A percentile compares a stretch with the other conserved stretches of the same genome.
phyloP scores from a whole-genome alignment of 1,140 invertebrate genomes.

The Pantala flavescens region DNA sequence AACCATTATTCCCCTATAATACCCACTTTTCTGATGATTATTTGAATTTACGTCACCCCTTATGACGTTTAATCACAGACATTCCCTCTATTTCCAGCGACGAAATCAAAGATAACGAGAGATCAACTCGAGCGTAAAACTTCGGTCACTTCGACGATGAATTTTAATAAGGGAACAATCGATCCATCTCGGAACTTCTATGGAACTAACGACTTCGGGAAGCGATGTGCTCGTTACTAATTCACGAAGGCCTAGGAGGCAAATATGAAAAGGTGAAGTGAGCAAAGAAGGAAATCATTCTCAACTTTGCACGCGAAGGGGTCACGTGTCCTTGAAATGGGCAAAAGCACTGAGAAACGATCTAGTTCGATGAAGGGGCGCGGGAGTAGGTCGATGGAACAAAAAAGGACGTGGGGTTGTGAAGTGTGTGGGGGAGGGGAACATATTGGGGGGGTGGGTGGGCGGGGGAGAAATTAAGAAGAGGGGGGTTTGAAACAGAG shows the following conservation, averaged over 20 bases:
- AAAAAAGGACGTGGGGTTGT: neutral
- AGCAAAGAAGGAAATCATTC: neutral
- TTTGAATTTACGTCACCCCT: too few species aligned
- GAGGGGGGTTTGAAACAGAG: too few species aligned
- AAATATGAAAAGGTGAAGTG: neutral
- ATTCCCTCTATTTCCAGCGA: too few species aligned
- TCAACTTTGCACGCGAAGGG: neutral
- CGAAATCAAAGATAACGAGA: too few species aligned
- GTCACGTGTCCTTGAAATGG: neutral
- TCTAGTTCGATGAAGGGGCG: neutral
- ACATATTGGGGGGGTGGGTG: neutral
- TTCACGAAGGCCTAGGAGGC: neutral
- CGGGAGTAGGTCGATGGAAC: neutral
- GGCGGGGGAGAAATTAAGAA: neutral
- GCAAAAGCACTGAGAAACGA: neutral
- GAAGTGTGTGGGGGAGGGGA: neutral
- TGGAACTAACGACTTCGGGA: too few species aligned
- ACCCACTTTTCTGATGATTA: too few species aligned
- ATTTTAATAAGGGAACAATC: too few species aligned
- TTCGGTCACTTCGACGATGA: too few species aligned
- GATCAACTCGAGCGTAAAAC: too few species aligned
- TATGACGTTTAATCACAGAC: too few species aligned
- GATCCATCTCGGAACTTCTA: too few species aligned
- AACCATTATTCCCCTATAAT: too few species aligned
- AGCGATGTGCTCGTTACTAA: neutral